Base-by-base conservation (phyloP, 2,113 vertebrate species). In the Lepidothrix coronata region DNA sequence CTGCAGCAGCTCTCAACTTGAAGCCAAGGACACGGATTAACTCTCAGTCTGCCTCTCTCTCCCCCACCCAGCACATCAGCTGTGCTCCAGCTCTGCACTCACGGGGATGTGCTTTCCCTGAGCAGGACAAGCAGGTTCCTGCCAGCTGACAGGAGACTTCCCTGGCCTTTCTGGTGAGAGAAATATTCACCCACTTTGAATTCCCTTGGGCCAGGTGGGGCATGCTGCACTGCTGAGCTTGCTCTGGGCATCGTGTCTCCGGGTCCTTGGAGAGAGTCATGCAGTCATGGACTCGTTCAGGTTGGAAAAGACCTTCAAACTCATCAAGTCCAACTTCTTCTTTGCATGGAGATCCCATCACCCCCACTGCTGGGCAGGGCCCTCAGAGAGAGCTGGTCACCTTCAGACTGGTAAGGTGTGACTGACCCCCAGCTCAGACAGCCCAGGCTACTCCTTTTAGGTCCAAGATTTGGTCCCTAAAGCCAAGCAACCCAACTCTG, bases 181-280 rank as follows among this genome's bases (percentile, higher is more conserved):
- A 77, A 77, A 68, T 52, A 9, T 2, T 52, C 4, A 18, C 21
- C 31, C 43, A 7, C 25, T 80, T 28, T 25, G 11, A 37, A 43
- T 43, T 77, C 35, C 54, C 14, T 35, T 46, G 55, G 83, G 67
- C 41, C 49, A 27, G 16, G 39, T 5, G 8, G 59, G 46, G 37
- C 54, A 19, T 49, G 63, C 43, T 74, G 65, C 61, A 30, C 35
- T 28, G 65, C 75, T 74, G 72, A 82, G 22, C 57, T 78, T 90
- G 52, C 66, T 61, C 39, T 62, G 74, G 63, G 55, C 59, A 39
- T 62, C 0, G 0, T 3, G 12, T n/a, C 48, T 85, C 33, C 14
- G 6, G 46, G 22, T 76, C 33, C 74, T 51, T 39, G 66, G 46
- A 21, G 8, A 43, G n/a, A 1, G 0, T 28, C 78, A 70, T 41